phyloP scores from a whole-genome alignment of 2,888 invertebrate species.

The Tinea pellionella region DNA sequence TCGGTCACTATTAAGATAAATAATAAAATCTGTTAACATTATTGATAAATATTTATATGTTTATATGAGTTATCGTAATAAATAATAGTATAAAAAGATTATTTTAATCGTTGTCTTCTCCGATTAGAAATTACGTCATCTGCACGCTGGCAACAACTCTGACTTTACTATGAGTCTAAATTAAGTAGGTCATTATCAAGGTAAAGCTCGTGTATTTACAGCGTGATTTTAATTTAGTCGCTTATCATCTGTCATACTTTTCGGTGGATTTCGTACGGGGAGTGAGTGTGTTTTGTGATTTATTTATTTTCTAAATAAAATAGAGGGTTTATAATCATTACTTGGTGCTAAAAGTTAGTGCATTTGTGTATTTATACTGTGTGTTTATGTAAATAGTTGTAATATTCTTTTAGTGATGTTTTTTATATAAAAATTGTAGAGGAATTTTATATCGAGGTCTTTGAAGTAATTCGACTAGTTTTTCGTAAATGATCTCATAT shows the following conservation, averaged over 20 bases:
- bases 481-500: slow-evolving; percentile 36
- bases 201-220: not conserved
- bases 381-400: not conserved
- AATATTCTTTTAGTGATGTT: not conserved
- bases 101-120: not conserved
- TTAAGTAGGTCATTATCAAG: slow-evolving; percentile 22
- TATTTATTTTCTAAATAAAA: not conserved
- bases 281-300: not conserved
- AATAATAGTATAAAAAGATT: not conserved
- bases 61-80: not conserved
- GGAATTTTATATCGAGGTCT: not conserved
- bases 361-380: slow-evolving; percentile 6
- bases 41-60: too few species aligned
- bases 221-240: slow-evolving; percentile 23
- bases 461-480: not conserved
- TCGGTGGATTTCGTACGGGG: not conserved
- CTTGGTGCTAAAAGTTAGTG: not conserved
- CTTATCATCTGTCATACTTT: slow-evolving; percentile 3
- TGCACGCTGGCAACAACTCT: slow-evolving; percentile 43
- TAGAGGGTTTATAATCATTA: not conserved
- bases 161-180: slow-evolving; percentile 27
- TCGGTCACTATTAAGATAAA: not conserved
- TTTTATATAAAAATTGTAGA: not conserved
- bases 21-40: too few species aligned
- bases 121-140: slow-evolving; percentile 42